Percentiles rank a stretch among this genome's conserved stretches.
These are phyloP conservation scores for Anarhynchus alexandrinus DNA, from an alignment of 2,113 vertebrate species.

Conservation along the genomic window DNA sequence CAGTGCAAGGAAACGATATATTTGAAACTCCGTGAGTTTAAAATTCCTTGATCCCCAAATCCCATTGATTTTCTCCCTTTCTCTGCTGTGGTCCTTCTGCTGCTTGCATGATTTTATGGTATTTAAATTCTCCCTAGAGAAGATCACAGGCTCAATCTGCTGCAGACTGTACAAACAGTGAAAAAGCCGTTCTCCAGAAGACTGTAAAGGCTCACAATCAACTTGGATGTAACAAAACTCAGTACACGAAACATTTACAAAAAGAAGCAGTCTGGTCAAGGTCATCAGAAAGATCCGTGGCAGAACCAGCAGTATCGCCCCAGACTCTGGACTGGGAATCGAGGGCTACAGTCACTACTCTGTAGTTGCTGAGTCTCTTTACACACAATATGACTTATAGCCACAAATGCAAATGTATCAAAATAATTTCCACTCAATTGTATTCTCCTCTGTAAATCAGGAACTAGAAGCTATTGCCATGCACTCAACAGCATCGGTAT, in stretches of 20 bases:
- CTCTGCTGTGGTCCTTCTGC: not conserved
- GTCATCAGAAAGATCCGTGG: not conserved
- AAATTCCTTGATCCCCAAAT: constrained; percentile 32
- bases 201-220: not conserved
- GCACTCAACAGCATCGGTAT: constrained; percentile 34
- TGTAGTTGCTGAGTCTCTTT: not conserved
- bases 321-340: not conserved
- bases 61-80: constrained; percentile 31
- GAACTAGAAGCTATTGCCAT: constrained; percentile 17
- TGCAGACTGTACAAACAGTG: constrained; percentile 1
- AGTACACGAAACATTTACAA: not conserved
- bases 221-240: not conserved
- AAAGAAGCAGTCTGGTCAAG: not conserved
- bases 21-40: not conserved
- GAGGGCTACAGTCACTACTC: not conserved
- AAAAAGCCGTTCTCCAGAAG: not conserved
- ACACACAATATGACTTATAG: constrained; percentile 4
- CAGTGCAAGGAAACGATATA: not conserved
- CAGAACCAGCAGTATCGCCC: not conserved
- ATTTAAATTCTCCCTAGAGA: constrained; percentile 31
- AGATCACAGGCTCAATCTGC: not conserved
- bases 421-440: constrained; percentile 52
- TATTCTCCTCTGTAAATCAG: constrained; percentile 46
- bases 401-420: constrained; percentile 50
- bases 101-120: constrained; percentile 18